Evolutionary conservation across 2,113 vertebrate genomes (phyloP), one percentile per base, ranked within the genome.

Genomic region (Synchiropus splendidus): DNA sequence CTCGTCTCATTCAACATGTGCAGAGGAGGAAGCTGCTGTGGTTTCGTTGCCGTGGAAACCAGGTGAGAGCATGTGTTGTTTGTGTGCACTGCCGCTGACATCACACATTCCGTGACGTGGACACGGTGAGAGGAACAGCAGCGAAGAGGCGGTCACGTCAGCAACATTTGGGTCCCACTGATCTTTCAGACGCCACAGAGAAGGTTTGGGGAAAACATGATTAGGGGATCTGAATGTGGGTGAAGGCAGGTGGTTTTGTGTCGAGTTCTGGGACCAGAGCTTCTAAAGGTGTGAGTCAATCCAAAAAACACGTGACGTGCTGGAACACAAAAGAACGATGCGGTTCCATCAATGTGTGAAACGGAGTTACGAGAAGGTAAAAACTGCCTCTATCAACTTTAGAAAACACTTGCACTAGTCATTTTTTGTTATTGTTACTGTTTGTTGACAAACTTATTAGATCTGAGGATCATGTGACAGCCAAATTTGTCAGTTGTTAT

Each of bases 81-180:
- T 55, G 69, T 49, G 62, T 54, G 66, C 60, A 59, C 52, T 40
- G 56, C 53, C 13, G 39, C 57, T 84, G 79, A 81, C 79, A 65
- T 77, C 71, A 81, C 60, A 64, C 62, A 68, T 85, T 86, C 83
- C 85, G 78, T 83, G 81, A 84, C 77, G 78, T 75, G 65, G 68
- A 55, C 61, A 61, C 48, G 46, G 54, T 36, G 59, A 46, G 14
- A 47, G 45, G 14, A 27, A 27, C 49, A 41, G 35, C 44, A 42
- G 35, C 16, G 46, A 16, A 12, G 21, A 6, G 36, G 67, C 46
- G 47, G 21, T 27, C 21, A 8, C 21, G 8, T 27, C 21, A 27
- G 21, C 21, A 27, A 27, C 21, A 8, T 27, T 27, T 27, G 21
- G 21, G 4, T 46, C 17, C 2, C 12, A 46, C 18, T 51, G 58